Base-by-base conservation (phyloP, 2,797 vertebrate species). In the Knipowitschia caucasica region DNA sequence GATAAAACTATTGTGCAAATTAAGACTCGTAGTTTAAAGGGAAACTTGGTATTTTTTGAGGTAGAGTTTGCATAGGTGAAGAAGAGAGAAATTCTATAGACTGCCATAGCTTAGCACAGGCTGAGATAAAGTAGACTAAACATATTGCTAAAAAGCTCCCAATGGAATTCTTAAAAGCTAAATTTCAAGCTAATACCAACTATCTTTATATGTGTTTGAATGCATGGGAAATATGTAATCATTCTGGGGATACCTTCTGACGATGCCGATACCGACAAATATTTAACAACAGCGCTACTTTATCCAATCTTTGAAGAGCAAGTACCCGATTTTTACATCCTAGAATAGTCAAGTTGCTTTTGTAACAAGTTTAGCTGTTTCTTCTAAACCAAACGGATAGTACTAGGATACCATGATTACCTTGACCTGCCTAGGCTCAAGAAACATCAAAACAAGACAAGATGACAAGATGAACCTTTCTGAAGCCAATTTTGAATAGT, bases 1-100 rank as follows among this genome's bases (percentile, higher is more conserved):
- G 59, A 73, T 73, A 73, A 67, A 84, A 69, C 67, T 80, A 85
- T 78, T 71, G 94, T 96, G 94, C 93, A 96, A 96, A 94, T 77
- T 87, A 80, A 71, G 86, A 40, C 83, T 71, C 81, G 81, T 88
- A 87, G 81, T 86, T 82, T 71, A 53, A 67, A 46, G 45, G 45
- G 45, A 47, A 30, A 3, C 29, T 47, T 47, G 15, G 44, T 20
- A 11, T 46, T 46, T n/a, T 44, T 46, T 46, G 17, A 31, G 15
- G 27, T 47, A 47, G 17, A 11, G 27, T 31, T 47, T n/a, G 3
- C 21, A 47, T 14, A 30, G 45, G 29, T n/a, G 27, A 12, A 31
- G 7, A 30, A 11, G 3, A 11, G 45, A 31, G 20, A 18, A 17
- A 20, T 7, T 9, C 17, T 3, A 26, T 44, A 26, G 42, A 26